These are phyloP conservation scores for Gibbula magus DNA, from an alignment of 2,888 invertebrate species.

Conservation along the genomic window DNA sequence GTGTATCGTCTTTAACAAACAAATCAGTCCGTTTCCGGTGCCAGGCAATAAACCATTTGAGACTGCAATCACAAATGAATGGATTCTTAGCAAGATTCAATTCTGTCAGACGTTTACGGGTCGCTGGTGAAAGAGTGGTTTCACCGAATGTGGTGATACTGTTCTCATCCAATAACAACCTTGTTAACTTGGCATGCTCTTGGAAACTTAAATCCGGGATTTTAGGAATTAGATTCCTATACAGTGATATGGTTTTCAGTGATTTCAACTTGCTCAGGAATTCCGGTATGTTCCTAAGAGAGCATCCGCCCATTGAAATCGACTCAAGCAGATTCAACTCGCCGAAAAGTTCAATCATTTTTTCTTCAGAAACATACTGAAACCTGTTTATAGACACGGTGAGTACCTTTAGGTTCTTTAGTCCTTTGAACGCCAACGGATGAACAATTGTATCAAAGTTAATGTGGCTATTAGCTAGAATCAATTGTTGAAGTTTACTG, in stretches of 20 bases:
- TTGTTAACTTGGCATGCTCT: not conserved
- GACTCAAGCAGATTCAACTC: not conserved
- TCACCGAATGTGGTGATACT: not conserved
- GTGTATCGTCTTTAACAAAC: not conserved
- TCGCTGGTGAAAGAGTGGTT: not conserved
- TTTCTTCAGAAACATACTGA: not conserved
- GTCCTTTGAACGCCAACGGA: not conserved
- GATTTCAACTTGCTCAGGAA: no score
- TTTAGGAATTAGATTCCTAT: not conserved
- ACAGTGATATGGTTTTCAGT: not conserved
- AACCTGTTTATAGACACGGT: not conserved
- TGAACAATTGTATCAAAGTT: not conserved
- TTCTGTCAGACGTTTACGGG: not conserved
- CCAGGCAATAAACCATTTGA: no score
- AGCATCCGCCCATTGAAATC: not conserved
- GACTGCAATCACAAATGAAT: no score
- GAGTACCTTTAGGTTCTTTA: not conserved
- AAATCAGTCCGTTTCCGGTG: not conserved
- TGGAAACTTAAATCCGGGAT: not conserved
- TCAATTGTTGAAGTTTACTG: not conserved
- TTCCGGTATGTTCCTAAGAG: not conserved
- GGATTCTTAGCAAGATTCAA: not conserved
- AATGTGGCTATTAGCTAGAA: not conserved
- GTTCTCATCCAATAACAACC: not conserved
- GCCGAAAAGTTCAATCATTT: no score